A percentile compares a stretch with the other conserved stretches of the same genome.
Conservation (phyloP, 2,113 vertebrate species). For the Gallinago paraguaiae region DNA sequence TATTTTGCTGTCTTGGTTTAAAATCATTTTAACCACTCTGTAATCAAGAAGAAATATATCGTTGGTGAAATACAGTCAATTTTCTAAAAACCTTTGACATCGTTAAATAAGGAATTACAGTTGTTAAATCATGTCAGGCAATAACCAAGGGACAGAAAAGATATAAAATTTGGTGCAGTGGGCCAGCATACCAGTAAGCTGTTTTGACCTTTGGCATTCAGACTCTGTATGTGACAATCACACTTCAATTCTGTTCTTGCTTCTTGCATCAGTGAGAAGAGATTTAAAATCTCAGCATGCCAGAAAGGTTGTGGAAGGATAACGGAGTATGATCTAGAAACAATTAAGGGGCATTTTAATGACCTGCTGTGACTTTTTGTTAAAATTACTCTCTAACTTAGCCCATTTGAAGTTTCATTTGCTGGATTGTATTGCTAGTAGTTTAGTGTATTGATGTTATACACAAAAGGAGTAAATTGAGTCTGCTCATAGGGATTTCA, state of each 20-base stretch:
- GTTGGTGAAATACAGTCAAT: conserved; percentile 84
- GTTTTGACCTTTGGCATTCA: conserved; percentile 58
- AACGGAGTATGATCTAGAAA: background rate
- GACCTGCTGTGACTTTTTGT: conserved; percentile 28
- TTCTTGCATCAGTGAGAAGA: conserved; percentile 29
- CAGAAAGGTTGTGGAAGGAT: conserved; percentile 19
- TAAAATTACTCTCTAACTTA: conserved; percentile 17
- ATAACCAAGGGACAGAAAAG: conserved; percentile 72
- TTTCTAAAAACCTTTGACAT: conserved; percentile 86
- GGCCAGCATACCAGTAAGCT: conserved; percentile 65
- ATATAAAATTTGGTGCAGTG: conserved; percentile 69
- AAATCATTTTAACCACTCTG: conserved; percentile 86
- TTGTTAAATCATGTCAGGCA: conserved; percentile 82
- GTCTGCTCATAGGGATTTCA: background rate
- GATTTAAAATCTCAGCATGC: conserved; percentile 36
- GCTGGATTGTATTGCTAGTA: background rate
- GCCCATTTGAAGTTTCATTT: conserved; percentile 33
- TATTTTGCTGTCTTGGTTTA: conserved; percentile 89
- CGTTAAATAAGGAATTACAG: conserved; percentile 82
- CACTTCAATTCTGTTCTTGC: conserved; percentile 1
- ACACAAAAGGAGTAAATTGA: conserved; percentile 4
- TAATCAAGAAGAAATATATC: conserved; percentile 87
- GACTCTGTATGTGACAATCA: conserved; percentile 24
- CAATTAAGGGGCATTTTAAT: conserved; percentile 13
- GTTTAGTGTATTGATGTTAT: conserved; percentile 31